Evolutionary conservation across 2,888 invertebrate genomes (phyloP).

Genomic region (Drosophila neonasuta): DNA sequence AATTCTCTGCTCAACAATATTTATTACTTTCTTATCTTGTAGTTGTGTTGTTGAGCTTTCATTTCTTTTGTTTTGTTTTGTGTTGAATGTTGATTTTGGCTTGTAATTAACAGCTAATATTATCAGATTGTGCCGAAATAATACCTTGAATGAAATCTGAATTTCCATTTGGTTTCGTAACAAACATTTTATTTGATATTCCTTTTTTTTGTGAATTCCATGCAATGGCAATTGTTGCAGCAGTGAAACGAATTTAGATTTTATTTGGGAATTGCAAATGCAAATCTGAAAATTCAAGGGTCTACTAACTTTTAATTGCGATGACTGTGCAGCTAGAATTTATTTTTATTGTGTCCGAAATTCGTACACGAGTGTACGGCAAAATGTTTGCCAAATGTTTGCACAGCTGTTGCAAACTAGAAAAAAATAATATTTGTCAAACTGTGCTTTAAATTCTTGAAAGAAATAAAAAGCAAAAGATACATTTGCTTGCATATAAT

Average conservation of each 20-base stretch:
- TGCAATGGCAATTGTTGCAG: neutral
- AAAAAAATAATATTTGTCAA: constrained; percentile 30
- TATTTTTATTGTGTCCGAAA: constrained; percentile 27
- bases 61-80: no score
- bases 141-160: no score
- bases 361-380: constrained; percentile 7
- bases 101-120: no score
- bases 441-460: constrained; percentile 25
- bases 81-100: no score
- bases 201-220: no score
- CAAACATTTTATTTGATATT: no score
- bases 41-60: no score
- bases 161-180: no score
- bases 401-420: constrained; percentile 45
- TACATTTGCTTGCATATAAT: constrained; percentile 32
- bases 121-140: no score
- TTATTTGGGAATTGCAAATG: constrained; percentile 21
- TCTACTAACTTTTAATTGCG: constrained; percentile 28
- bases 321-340: constrained; percentile 18
- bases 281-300: constrained; percentile 12
- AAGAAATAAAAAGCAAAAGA: no score
- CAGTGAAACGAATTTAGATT: neutral
- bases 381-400: constrained; percentile 35
- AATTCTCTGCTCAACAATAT: no score
- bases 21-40: no score